Base-by-base conservation (phyloP, 2,113 vertebrate species). In the Isichthys henryi region DNA sequence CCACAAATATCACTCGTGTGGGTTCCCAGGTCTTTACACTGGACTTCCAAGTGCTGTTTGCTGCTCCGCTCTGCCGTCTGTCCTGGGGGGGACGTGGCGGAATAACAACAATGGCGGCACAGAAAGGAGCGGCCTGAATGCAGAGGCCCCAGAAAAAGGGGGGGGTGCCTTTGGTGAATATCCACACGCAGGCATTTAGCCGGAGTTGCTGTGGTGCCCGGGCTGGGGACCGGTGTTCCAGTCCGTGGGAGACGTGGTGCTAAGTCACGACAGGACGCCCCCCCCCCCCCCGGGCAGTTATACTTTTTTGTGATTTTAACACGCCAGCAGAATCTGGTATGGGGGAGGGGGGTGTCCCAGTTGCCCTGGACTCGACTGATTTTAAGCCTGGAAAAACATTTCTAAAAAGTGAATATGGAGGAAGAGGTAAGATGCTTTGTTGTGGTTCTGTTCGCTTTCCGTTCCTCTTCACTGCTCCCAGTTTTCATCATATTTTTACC, bases 1-100 rank as follows among this genome's bases (percentile, higher is more conserved):
- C 92, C 95, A 96, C 96, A 96, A 96, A 95, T 94, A 96, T 95
- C 93, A 96, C 94, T 95, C 96, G 96, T 94, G 95, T 96, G 95
- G 94, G 91, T 96, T 95, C 93, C 95, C 95, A 95, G 95, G 95
- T 95, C 95, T 94, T 95, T 94, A 93, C 85, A 90, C 94, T 92
- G 90, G 92, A 93, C 94, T 95, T 96, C 95, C 94, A 93, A 93
- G 94, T 91, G 92, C 91, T 93, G 92, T 90, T 87, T 89, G 92
- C 93, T 92, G 93, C 94, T 92, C 48, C 92, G 94, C 95, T 94
- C 93, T 86, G 94, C 91, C 93, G 90, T 90, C 91, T 91, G 93
- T 95, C 95, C 95, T 96, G 91, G 39, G 94, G 94, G 95, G 95
- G 91, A 88, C 92, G 93, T 90, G 87, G 90, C 90, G 82, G 95